Conservation (phyloP, 2,888 invertebrate genomes). For the Polylopha cassiicola region DNA sequence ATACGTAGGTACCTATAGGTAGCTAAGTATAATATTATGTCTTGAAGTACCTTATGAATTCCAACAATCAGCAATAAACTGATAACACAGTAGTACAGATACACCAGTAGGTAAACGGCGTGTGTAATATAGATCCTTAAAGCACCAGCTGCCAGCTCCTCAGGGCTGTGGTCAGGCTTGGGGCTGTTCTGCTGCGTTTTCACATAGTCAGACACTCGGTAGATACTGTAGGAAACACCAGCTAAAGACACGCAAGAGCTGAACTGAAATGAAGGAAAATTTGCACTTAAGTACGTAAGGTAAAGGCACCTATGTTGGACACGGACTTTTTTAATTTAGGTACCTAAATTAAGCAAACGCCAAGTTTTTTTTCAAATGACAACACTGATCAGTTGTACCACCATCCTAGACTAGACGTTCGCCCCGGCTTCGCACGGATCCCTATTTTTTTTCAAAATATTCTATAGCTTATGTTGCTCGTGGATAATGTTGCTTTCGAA, state of each 20-base stretch:
- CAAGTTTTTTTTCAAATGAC: no score
- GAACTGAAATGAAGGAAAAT: conserved; percentile 40
- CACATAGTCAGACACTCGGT: conserved; percentile 43
- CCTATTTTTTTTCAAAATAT: no score
- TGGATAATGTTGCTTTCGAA: no score
- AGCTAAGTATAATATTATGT: no score
- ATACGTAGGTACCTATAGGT: no score
- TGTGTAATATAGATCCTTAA: conserved; percentile 54
- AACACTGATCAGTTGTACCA: no score
- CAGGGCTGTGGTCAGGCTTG: conserved; percentile 37
- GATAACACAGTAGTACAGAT: conserved; percentile 45
- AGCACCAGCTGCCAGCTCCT: conserved; percentile 41
- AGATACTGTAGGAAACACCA: conserved; percentile 43
- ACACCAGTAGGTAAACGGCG: conserved; percentile 50
- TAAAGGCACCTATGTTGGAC: no score
- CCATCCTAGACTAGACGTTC: no score
- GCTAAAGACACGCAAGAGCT: conserved; percentile 38
- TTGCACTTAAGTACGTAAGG: not conserved
- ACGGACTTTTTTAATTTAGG: no score
- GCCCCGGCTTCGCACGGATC: no score
- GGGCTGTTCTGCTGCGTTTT: conserved; percentile 33
- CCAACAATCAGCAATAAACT: conserved; percentile 53
- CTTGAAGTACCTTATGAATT: conserved; percentile 49
- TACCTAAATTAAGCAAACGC: no score
- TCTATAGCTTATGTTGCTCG: no score